Conservation (phyloP, 2,797 vertebrate genomes). For the Morus bassanus region DNA sequence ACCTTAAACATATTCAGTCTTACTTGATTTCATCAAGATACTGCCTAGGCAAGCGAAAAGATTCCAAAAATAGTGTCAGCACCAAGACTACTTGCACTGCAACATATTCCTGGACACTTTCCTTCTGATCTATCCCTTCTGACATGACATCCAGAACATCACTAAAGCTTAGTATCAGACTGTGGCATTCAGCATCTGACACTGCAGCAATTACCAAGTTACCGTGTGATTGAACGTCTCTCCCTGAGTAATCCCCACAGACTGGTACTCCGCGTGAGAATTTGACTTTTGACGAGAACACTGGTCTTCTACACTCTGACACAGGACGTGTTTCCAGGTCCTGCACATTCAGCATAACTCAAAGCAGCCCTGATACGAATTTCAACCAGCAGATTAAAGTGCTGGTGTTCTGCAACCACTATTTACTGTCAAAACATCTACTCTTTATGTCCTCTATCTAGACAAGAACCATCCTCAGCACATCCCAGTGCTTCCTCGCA, state of each 20-base stretch:
- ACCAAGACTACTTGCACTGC: not conserved
- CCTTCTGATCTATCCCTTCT: not conserved
- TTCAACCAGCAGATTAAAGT: not conserved
- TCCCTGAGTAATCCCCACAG: not conserved
- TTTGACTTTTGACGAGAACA: not conserved
- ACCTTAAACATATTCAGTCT: not conserved
- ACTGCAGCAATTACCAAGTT: rapidly evolving
- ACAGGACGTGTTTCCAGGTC: rapidly evolving
- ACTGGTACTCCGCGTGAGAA: rapidly evolving
- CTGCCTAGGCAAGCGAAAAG: not conserved
- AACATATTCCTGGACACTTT: not conserved
- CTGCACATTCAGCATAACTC: not conserved
- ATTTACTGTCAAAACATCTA: not conserved
- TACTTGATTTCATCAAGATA: not conserved
- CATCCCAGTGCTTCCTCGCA: not conserved
- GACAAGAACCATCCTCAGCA: not conserved
- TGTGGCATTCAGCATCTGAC: not conserved
- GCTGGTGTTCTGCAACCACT: not conserved
- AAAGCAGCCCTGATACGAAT: not conserved
- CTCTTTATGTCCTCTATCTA: not conserved
- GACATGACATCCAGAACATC: not conserved
- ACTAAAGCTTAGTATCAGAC: not conserved
- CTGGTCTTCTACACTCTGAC: not conserved
- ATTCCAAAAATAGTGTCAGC: not conserved
- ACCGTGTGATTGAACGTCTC: not conserved